Base-by-base conservation (phyloP, 2,113 vertebrate species). In the Emydocephalus ijimae region DNA sequence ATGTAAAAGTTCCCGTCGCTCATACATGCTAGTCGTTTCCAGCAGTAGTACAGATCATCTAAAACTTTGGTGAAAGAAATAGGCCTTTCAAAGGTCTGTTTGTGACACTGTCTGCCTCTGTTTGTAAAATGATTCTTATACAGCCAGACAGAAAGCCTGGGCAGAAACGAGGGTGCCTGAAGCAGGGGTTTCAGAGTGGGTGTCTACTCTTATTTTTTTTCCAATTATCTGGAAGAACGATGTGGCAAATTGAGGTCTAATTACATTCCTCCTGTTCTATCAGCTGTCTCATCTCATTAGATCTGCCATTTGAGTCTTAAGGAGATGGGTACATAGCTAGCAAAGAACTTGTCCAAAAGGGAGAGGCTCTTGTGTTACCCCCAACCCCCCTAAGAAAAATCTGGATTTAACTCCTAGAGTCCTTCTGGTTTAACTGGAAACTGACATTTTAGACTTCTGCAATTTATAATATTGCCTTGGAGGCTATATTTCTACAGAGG, bases 201-300 rank as follows among this genome's bases (percentile, higher is more conserved):
- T 85, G 88, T 89, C 91, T 57, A 57, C 87, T 89, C 52, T 89
- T 56, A 85, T 92, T 74, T 34, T 18, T 1, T 3, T 1, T 1
- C 12, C 92, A 92, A 85, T 89, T 89, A 92, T 89, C 52, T 89
- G 88, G 88, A 59, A 89, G 54, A 89, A 61, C 2, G 29, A 92
- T 74, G 50, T 92, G 87, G 69, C 88, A 89, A 92, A 92, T 92
- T 92, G 92, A 89, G 11, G 54, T 34, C 92, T 92, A 92, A 92
- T 89, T 89, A 89, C 88, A 92, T 89, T 89, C 92, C 43, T 92
- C 92, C 88, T 89, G 88, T 74, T 85, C 56, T 69, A 59, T 92
- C 43, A 59, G 54, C 88, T 89, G 92, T 92, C 92, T 89, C 88
- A 39, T 89, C 54, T 26, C 88, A 92, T 92, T 92, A 92, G 88